A percentile compares a stretch with the other conserved stretches of the same genome.
phyloP scores from a whole-genome alignment of 2,797 vertebrate species.

The Ficedula albicollis region DNA sequence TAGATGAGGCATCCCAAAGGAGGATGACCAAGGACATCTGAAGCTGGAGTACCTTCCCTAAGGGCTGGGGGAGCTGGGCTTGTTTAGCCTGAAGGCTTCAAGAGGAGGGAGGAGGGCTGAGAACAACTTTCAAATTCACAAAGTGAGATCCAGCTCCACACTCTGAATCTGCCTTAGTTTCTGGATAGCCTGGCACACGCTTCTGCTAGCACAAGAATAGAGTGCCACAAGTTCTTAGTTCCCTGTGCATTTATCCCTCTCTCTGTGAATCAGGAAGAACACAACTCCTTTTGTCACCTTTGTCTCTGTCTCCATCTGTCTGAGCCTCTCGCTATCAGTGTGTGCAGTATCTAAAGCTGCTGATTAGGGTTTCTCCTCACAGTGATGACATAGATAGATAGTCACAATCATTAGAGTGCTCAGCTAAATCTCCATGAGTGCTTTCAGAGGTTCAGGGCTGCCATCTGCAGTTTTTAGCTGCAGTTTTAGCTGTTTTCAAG shows the following conservation, averaged over 20 bases:
- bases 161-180: neutral
- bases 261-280: neutral
- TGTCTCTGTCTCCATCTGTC: neutral
- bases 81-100: neutral
- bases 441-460: conserved; percentile 12
- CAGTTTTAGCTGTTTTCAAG: neutral
- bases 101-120: neutral
- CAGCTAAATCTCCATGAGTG: neutral
- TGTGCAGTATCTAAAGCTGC: neutral
- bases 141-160: neutral
- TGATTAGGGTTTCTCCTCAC: neutral
- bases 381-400: neutral
- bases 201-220: neutral
- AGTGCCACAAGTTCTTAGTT: neutral
- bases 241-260: neutral
- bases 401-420: neutral
- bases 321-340: neutral
- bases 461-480: conserved; percentile 5
- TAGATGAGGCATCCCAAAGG: neutral
- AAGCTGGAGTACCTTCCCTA: neutral
- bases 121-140: neutral
- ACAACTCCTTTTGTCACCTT: neutral
- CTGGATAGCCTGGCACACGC: rapidly evolving
- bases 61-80: neutral
- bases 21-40: neutral